Conservation (phyloP, 2,888 invertebrate genomes). For the Thalpophila matura region DNA sequence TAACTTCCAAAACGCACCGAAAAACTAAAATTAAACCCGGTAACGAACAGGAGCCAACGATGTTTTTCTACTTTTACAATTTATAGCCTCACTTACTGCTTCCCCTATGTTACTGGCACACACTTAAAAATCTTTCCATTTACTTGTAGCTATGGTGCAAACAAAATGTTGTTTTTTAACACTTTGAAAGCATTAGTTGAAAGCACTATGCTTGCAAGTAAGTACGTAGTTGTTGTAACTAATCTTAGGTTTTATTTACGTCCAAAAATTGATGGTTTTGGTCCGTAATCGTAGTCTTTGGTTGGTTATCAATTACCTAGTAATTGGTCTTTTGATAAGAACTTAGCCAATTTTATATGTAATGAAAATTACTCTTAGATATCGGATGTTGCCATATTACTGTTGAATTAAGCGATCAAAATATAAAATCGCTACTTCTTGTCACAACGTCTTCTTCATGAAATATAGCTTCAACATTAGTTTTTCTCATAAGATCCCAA, state of each 20-base stretch:
- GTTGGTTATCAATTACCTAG: too few relatives aligned
- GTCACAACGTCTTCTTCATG: too few relatives aligned
- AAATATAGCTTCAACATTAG: too few relatives aligned
- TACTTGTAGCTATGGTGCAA: constrained; percentile 57
- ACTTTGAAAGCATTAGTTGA: constrained; percentile 10
- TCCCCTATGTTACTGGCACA: constrained; percentile 75
- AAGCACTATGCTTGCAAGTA: background rate
- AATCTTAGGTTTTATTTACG: background rate
- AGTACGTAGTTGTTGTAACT: background rate
- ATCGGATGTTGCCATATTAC: too few relatives aligned
- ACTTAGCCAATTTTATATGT: too few relatives aligned
- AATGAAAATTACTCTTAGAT: too few relatives aligned
- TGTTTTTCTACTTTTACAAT: constrained; percentile 83
- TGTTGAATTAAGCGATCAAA: too few relatives aligned
- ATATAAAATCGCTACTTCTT: too few relatives aligned
- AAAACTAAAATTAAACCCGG: constrained; percentile 67
- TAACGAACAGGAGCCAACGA: constrained; percentile 59
- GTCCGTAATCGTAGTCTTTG: too few relatives aligned
- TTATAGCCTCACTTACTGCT: constrained; percentile 86
- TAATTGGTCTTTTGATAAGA: too few relatives aligned
- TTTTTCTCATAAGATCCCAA: background rate
- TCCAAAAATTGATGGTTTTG: background rate
- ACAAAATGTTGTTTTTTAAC: constrained; percentile 37
- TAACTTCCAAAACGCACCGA: constrained; percentile 10
- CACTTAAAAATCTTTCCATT: constrained; percentile 81